Conservation (phyloP, 2,888 invertebrate genomes). For the Drosophila rubida region DNA sequence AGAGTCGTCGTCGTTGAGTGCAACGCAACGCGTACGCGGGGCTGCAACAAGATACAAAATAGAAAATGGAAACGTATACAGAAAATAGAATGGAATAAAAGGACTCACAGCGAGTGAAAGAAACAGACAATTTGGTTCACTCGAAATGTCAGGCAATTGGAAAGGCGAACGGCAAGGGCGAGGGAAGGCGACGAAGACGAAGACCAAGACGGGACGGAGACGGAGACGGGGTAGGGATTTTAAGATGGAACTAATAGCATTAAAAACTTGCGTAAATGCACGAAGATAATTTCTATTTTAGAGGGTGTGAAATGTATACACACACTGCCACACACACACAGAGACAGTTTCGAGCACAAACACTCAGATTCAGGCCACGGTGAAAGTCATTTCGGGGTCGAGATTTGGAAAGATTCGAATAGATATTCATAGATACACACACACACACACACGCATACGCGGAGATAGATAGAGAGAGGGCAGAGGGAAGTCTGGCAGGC, state of each 20-base stretch:
- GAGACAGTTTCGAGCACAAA: constrained; percentile 17
- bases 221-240: constrained; percentile 51
- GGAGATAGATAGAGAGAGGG: no score
- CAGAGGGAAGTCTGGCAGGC: constrained; percentile 43
- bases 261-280: constrained; percentile 80
- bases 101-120: constrained; percentile 65
- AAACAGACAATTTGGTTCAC: constrained; percentile 77
- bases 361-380: constrained; percentile 42
- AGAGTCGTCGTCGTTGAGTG: constrained; percentile 60
- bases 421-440: constrained; percentile 28
- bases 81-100: constrained; percentile 58
- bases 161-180: constrained; percentile 30
- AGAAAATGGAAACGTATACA: constrained; percentile 69
- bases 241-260: constrained; percentile 82
- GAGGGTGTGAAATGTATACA: constrained; percentile 79
- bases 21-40: constrained; percentile 53
- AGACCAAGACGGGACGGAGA: constrained; percentile 24
- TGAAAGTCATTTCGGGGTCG: constrained; percentile 79
- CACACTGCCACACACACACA: constrained; percentile 33
- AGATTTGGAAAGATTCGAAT: constrained; percentile 34
- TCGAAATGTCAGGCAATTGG: constrained; percentile 67
- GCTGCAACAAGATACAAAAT: constrained; percentile 65
- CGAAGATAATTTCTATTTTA: constrained; percentile 80
- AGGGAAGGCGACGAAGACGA: constrained; percentile 12
- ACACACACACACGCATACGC: constrained; percentile 32